A percentile compares a stretch with the other conserved stretches of the same genome.
Conservation (phyloP, 2,113 vertebrate genomes). For the Eublepharis macularius region DNA sequence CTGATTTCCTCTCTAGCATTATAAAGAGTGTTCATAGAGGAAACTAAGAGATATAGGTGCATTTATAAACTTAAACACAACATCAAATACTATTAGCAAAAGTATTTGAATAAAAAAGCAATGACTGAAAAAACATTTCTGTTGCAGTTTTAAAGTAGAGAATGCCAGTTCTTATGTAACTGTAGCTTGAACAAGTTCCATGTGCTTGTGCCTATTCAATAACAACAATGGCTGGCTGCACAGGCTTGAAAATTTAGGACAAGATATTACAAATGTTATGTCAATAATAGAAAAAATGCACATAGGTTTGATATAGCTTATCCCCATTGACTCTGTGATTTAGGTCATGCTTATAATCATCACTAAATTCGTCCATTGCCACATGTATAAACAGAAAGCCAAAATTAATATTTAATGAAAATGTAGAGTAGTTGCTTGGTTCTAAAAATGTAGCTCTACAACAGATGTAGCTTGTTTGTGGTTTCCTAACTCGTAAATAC, state of each 20-base stretch:
- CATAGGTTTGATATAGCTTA: background rate
- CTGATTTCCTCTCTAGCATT: background rate
- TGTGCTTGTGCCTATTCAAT: background rate
- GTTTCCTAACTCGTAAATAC: conserved; percentile 16
- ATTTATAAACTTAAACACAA: background rate
- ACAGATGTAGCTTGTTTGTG: background rate
- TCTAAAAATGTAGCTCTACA: background rate
- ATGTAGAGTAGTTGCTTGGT: background rate
- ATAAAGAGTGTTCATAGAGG: background rate
- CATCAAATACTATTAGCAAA: background rate
- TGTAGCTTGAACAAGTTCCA: background rate
- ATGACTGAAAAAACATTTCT: background rate
- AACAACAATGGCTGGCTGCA: background rate
- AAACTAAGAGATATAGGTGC: background rate
- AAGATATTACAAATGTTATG: too few relatives aligned
- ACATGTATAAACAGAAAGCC: background rate
- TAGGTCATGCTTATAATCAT: background rate
- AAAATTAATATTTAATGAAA: conserved; percentile 9
- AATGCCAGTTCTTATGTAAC: background rate
- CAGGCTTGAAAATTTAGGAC: background rate
- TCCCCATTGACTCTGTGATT: background rate
- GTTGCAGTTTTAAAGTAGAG: background rate
- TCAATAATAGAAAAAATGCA: too few relatives aligned
- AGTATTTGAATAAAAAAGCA: background rate
- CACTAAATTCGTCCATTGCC: background rate